phyloP scores from a whole-genome alignment of 2,113 vertebrate species.

The Strigops habroptila region DNA sequence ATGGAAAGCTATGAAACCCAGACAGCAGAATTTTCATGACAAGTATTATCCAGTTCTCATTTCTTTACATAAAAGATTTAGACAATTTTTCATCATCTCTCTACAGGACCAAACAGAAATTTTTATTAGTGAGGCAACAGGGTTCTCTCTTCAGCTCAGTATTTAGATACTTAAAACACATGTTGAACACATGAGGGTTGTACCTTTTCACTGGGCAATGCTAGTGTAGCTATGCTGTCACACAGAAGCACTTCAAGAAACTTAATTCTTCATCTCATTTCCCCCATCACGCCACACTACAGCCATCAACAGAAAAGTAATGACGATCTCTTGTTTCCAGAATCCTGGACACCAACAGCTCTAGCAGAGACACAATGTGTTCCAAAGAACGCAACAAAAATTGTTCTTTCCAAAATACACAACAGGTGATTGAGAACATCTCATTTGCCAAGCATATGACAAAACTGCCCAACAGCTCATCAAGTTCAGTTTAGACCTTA shows the following conservation, averaged over 20 bases:
- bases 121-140: not conserved
- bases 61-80: not conserved
- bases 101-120: not conserved
- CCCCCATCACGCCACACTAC: not conserved
- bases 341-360: not conserved
- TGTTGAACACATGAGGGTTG: not conserved
- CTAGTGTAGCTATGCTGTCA: not conserved
- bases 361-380: not conserved
- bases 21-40: not conserved
- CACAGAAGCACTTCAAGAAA: not conserved
- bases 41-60: not conserved
- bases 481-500: not conserved
- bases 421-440: not conserved
- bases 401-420: not conserved
- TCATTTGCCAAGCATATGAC: not conserved
- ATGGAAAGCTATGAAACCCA: not conserved
- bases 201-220: not conserved
- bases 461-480: not conserved
- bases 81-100: not conserved
- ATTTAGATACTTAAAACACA: not conserved
- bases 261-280: not conserved
- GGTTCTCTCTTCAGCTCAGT: not conserved
- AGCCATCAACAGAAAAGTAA: not conserved
- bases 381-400: not conserved
- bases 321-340: rapidly evolving